Percentiles rank a stretch among this genome's conserved stretches.
Conservation (phyloP, 2,888 invertebrate species). For the Eupithecia subfuscata region DNA sequence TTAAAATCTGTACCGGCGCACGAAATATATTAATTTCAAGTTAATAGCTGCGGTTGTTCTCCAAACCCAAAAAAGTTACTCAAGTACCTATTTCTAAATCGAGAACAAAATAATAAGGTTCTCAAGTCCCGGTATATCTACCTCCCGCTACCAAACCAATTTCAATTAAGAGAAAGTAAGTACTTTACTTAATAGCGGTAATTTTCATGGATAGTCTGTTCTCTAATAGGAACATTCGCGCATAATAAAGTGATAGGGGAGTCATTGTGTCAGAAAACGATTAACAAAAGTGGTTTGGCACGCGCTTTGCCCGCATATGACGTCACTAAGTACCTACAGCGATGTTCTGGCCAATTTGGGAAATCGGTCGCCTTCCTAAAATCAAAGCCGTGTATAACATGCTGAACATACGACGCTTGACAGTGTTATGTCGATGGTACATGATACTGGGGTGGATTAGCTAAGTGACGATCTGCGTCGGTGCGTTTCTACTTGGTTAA, state of each 20-base stretch:
- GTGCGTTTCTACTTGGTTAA: constrained; percentile 3
- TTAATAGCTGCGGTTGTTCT: too few species aligned
- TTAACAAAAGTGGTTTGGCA: constrained; percentile 72
- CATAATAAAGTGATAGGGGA: constrained; percentile 63
- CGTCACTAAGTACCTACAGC: constrained; percentile 45
- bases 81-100: background rate
- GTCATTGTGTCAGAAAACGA: constrained; percentile 66
- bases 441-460: constrained; percentile 40
- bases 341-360: constrained; percentile 27
- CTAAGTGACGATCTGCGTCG: constrained; percentile 37
- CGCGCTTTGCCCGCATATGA: constrained; percentile 71
- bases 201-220: constrained; percentile 36
- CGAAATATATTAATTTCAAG: too few species aligned
- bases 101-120: background rate
- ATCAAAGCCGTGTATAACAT: constrained; percentile 58
- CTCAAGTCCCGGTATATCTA: background rate
- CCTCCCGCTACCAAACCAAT: constrained; percentile 25
- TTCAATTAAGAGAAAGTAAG: constrained; percentile 35
- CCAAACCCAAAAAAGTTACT: too few species aligned
- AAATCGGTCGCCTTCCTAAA: constrained; percentile 54
- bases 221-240: constrained; percentile 42
- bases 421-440: constrained; percentile 31
- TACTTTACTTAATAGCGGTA: constrained; percentile 34
- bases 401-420: constrained; percentile 27
- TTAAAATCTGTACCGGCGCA: too few species aligned